These are phyloP conservation scores for Palythoa grandiflora DNA, from an alignment of 92 coral and sea anemone genomes.

Conservation along the genomic window DNA sequence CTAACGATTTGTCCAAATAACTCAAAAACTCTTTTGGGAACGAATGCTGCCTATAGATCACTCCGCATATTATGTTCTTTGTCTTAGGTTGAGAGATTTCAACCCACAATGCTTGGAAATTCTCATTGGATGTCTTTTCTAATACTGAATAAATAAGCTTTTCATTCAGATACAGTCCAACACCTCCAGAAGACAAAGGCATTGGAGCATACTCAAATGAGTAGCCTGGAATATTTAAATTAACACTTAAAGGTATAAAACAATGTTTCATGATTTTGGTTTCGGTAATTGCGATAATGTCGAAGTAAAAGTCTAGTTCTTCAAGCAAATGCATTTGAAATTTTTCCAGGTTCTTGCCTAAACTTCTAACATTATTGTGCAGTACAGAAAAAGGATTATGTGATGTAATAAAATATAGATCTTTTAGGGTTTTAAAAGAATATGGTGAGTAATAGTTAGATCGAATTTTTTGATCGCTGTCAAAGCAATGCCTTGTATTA, in stretches of 20 bases:
- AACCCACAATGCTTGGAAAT: conserved; percentile 65
- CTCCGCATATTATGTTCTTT: conserved; percentile 57
- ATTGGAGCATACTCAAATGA: conserved; percentile 56
- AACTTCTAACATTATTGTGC: conserved; percentile 43
- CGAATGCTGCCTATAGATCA: conserved; percentile 50
- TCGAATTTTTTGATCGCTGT: conserved; percentile 18
- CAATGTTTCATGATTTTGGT: conserved; percentile 1
- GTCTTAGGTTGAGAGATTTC: conserved; percentile 52
- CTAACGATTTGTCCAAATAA: conserved; percentile 49
- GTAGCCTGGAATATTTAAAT: conserved; percentile 57
- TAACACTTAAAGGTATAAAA: neutral
- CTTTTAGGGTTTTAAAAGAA: conserved; percentile 21
- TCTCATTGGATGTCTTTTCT: conserved; percentile 39
- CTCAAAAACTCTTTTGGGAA: conserved; percentile 50
- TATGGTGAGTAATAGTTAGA: conserved; percentile 29
- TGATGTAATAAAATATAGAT: conserved; percentile 1
- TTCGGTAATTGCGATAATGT: conserved; percentile 55
- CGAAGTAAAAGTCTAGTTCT: conserved; percentile 34
- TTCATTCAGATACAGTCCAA: conserved; percentile 61
- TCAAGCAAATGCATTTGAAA: conserved; percentile 39
- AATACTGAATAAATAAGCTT: conserved; percentile 29
- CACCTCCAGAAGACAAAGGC: conserved; percentile 59
- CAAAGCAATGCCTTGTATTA: conserved; percentile 23
- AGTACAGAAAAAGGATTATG: conserved; percentile 21
- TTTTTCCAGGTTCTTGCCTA: conserved; percentile 36